These are phyloP conservation scores for Drosophila koepferae DNA, from an alignment of 2,888 invertebrate species.

Conservation along the genomic window DNA sequence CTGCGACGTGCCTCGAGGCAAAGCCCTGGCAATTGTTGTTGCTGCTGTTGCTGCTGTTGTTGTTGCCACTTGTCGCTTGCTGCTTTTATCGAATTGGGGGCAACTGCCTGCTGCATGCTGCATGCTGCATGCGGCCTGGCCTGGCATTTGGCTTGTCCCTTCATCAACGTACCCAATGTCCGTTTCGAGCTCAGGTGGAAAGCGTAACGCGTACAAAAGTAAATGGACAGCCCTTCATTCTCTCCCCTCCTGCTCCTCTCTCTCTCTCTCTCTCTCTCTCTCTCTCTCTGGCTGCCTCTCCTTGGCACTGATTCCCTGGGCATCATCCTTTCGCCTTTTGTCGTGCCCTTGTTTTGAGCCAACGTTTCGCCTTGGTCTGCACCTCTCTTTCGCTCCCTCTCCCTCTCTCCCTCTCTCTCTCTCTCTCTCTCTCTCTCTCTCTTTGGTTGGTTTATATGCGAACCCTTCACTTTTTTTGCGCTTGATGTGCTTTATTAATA, in stretches of 20 bases:
- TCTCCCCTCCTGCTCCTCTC: background rate
- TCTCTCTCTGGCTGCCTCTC: background rate
- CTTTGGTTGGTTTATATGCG: conserved; percentile 36
- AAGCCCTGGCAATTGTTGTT: conserved; percentile 11
- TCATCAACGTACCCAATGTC: conserved; percentile 32
- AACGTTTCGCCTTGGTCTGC: conserved; percentile 43
- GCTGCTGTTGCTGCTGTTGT: conserved; percentile 8
- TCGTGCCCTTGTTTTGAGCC: conserved; percentile 53
- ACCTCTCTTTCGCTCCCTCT: background rate
- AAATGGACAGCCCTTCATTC: conserved; percentile 57
- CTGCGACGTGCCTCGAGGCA: conserved; percentile 45
- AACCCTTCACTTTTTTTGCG: conserved; percentile 80
- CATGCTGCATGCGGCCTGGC: conserved; percentile 14
- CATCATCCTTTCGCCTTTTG: conserved; percentile 46
- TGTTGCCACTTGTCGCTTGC: conserved; percentile 63
- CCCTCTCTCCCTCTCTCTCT: background rate
- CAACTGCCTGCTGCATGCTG: conserved; percentile 44
- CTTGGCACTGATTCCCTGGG: conserved; percentile 39
- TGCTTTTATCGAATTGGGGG: conserved; percentile 77
- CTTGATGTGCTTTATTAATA: conserved; percentile 82
- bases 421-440: background rate
- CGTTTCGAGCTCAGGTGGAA: conserved; percentile 67
- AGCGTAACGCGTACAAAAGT: conserved; percentile 80
- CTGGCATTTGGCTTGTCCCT: conserved; percentile 38
- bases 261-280: too few species aligned